Base-by-base conservation (phyloP, 2,888 invertebrate genomes). In the Leptopilina syphax region DNA sequence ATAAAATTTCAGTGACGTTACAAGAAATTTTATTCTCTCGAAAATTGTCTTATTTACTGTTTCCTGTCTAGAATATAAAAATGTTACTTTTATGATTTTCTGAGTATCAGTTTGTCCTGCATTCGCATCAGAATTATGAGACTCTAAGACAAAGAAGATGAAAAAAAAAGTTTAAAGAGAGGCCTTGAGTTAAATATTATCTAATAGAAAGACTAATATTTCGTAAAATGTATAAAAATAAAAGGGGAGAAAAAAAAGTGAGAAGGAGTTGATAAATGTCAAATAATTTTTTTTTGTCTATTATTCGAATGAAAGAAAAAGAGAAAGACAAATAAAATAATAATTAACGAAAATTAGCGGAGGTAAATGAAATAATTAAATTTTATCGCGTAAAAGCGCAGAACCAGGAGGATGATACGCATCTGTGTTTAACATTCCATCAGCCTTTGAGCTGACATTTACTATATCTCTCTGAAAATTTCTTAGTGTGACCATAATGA, bases 371-470 rank as follows among this genome's bases (percentile, higher is more conserved):
- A 60, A 60, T 60, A 60, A 60, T 60, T 60, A 60, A 60, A 60
- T 60, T 60, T 60, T 60, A 18, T 18, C n/a, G 8, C 18, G 6
- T 18, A n/a, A 60, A 60, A 60, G 60, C 60, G 47, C 47, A 47
- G 9, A 9, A 47, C 1, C 2, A 34, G 34, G 34, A 34, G 34
- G 34, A 60, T n/a, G 18, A 60, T 18, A 18, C 60, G 18, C n/a
- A 60, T 60, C 60, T 60, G 60, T 60, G 60, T 60, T 60, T 60
- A 60, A 60, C 60, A 60, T 60, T 60, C 60, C 60, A 60, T 60
- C 60, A 60, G 60, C 60, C 60, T 60, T 60, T 60, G 60, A 60
- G 60, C 60, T 18, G 60, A 60, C 60, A 60, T 60, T 18, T 18
- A 60, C 3, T 34, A 34, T 34, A 34, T 34, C 60, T 60, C 60